A percentile compares a stretch with the other conserved stretches of the same genome.
These are phyloP conservation scores for Bellardia pandia DNA, from an alignment of 2,888 invertebrate species.

Conservation along the genomic window DNA sequence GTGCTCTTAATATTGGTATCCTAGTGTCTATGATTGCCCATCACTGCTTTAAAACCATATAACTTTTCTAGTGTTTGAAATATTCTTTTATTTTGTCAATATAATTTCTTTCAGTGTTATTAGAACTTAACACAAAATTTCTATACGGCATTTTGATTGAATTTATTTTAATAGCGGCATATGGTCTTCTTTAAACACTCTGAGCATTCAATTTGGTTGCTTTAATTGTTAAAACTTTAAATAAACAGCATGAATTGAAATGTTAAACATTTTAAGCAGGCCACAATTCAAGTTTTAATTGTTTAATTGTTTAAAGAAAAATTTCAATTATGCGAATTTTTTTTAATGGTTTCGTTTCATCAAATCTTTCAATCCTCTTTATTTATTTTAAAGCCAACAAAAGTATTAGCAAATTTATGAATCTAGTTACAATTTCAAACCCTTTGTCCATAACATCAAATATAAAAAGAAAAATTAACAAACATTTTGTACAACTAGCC, in stretches of 20 bases:
- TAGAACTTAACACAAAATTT: not conserved
- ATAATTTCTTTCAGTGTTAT: constrained; percentile 5
- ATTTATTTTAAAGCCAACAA: constrained; percentile 18
- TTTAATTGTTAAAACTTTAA: constrained; percentile 25
- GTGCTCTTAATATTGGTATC: too few species aligned
- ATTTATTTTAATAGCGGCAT: constrained; percentile 36
- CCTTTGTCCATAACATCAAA: not conserved
- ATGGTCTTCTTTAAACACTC: constrained; percentile 3
- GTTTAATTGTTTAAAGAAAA: not conserved
- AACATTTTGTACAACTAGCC: too few species aligned
- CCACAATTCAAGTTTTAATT: too few species aligned
- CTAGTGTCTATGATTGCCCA: not conserved
- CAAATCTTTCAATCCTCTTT: not conserved
- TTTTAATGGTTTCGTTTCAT: not conserved
- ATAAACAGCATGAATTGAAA: constrained; percentile 2
- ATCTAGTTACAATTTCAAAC: constrained; percentile 34
- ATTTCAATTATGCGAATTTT: not conserved
- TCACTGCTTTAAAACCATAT: too few species aligned
- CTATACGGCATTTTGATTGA: constrained; percentile 19
- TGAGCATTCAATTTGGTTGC: constrained; percentile 12
- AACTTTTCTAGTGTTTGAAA: not conserved
- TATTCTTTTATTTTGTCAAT: not conserved
- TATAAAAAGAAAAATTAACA: too few species aligned
- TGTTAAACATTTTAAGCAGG: not conserved
- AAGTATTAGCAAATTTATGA: not conserved